Conservation (phyloP, 2,113 vertebrate genomes). For the Pseudopodoces humilis region DNA sequence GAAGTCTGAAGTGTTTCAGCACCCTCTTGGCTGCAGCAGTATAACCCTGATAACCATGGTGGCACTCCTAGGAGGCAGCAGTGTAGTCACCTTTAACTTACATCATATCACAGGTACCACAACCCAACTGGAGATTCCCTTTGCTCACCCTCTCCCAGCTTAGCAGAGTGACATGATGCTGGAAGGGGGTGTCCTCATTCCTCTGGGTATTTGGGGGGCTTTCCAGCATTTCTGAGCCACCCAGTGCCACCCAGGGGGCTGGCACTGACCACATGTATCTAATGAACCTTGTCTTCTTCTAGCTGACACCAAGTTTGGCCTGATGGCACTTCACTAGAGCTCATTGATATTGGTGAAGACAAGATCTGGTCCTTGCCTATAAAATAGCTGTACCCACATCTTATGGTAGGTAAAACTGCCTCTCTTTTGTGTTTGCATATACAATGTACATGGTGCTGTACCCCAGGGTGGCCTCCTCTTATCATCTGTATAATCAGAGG, state of each 20-base stretch:
- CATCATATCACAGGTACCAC: neutral
- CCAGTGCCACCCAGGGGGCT: neutral
- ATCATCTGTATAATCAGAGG: neutral
- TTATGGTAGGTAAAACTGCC: neutral
- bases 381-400: neutral
- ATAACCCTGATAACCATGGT: neutral
- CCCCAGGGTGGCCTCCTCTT: rapidly evolving
- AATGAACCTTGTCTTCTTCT: neutral
- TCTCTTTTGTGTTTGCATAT: neutral
- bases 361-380: neutral
- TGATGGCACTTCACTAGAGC: neutral
- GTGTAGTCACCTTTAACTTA: rapidly evolving
- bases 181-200: neutral
- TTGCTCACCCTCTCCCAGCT: neutral
- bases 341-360: neutral
- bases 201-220: neutral
- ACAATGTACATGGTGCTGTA: rapidly evolving
- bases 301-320: neutral
- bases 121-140: neutral
- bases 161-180: neutral
- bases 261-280: rapidly evolving
- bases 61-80: neutral
- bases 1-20: neutral
- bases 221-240: neutral
- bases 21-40: neutral